phyloP scores from a whole-genome alignment of 2,797 vertebrate species.

The Spinibarbus caldwelli region DNA sequence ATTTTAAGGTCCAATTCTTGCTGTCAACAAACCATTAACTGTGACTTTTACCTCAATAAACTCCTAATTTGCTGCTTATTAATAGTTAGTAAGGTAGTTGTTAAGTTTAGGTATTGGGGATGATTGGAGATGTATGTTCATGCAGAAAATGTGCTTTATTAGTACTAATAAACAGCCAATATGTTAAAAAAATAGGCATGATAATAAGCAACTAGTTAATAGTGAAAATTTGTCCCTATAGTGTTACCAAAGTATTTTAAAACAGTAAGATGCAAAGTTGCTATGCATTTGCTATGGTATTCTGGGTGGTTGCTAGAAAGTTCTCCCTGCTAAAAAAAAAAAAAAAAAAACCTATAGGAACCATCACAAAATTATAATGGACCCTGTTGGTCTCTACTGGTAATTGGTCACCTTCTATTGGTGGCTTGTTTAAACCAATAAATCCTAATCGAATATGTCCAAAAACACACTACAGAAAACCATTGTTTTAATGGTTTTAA shows the following conservation, averaged over 20 bases:
- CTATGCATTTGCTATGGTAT: background rate
- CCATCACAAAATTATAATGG: no score
- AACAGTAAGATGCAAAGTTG: background rate
- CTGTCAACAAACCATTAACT: background rate
- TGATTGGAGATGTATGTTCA: background rate
- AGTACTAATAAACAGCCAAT: no score
- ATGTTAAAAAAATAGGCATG: background rate
- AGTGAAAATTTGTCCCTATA: no score
- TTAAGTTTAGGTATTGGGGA: background rate
- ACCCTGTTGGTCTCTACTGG: no score
- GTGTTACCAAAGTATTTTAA: background rate
- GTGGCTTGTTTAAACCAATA: no score
- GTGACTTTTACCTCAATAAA: background rate
- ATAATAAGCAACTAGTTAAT: background rate
- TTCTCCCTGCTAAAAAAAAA: background rate
- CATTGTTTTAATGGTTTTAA: background rate
- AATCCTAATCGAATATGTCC: no score
- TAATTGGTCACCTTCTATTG: no score
- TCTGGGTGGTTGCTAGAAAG: background rate
- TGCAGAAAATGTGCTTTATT: no score
- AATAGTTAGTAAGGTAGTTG: background rate
- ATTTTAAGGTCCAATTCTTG: background rate
- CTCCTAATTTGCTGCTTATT: background rate
- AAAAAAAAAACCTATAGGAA: no score
- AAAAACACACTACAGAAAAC: no score